These are phyloP conservation scores for Drosophila tsacasi DNA, from an alignment of 1,140 invertebrate genomes.

Conservation along the genomic window DNA sequence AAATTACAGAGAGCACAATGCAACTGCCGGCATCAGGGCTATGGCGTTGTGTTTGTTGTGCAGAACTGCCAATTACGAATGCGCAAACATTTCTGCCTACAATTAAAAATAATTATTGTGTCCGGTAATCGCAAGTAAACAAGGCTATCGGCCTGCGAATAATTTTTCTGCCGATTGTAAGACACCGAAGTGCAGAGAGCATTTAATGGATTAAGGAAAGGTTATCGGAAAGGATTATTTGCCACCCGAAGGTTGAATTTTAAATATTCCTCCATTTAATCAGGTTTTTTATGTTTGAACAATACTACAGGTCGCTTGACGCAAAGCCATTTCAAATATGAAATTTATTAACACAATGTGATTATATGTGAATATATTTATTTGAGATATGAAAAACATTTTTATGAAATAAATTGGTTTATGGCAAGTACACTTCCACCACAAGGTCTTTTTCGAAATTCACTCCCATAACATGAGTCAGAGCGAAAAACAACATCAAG, in stretches of 20 bases:
- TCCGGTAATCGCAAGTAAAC: slow-evolving; percentile 24
- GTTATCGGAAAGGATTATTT: neutral
- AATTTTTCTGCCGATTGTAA: neutral
- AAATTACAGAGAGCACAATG: slow-evolving; percentile 35
- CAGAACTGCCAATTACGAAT: slow-evolving; percentile 69
- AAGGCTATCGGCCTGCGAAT: neutral
- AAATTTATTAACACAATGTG: no score
- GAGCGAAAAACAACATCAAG: neutral
- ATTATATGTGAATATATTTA: no score
- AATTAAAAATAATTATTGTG: slow-evolving; percentile 76
- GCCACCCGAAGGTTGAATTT: neutral
- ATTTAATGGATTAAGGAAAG: neutral
- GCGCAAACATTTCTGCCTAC: slow-evolving; percentile 63
- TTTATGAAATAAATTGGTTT: neutral
- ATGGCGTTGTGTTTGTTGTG: slow-evolving; percentile 31
- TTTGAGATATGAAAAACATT: neutral
- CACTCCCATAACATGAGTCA: neutral
- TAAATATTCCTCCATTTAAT: no score
- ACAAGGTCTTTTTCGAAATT: neutral
- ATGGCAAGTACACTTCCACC: neutral
- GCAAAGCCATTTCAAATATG: no score
- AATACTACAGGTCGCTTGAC: no score
- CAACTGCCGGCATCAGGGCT: slow-evolving; percentile 10
- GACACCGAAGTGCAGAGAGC: neutral
- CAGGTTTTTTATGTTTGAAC: no score